Percentiles rank a stretch among this genome's conserved stretches.
These are phyloP conservation scores for Trissonchulus sp. DNA, from an alignment of 2,888 invertebrate species.

Conservation along the genomic window DNA sequence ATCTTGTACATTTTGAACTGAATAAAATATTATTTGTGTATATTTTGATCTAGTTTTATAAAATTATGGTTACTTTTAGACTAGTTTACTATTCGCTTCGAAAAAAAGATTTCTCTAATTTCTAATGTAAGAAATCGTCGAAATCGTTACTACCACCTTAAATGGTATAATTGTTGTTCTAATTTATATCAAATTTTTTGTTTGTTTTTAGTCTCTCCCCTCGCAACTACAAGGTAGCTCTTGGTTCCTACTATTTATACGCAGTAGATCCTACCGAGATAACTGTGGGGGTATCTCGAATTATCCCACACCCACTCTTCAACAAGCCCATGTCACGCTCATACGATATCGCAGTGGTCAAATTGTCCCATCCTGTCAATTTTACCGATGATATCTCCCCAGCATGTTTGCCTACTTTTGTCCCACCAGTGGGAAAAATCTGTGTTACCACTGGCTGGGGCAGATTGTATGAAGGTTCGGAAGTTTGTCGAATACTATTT, in stretches of 20 bases:
- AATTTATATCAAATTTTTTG: too few species aligned
- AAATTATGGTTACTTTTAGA: too few species aligned
- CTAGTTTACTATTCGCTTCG: too few species aligned
- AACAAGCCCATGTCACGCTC: neutral
- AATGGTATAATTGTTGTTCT: too few species aligned
- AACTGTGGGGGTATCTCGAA: neutral
- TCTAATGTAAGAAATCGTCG: too few species aligned
- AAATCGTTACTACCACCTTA: too few species aligned
- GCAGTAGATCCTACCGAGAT: neutral
- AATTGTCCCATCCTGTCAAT: neutral
- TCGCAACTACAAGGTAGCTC: neutral
- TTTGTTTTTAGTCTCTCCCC: conserved; percentile 6
- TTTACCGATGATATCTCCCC: neutral
- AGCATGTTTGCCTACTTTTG: conserved; percentile 13
- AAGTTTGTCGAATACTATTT: neutral
- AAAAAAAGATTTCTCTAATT: too few species aligned
- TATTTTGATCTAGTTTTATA: too few species aligned
- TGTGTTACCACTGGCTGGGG: conserved; percentile 25
- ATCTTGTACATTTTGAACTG: too few species aligned
- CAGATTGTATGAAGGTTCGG: conserved; percentile 14
- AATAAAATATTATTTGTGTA: too few species aligned
- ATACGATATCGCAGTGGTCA: conserved; percentile 8
- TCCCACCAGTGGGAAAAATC: neutral
- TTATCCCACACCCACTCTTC: conserved; percentile 4
- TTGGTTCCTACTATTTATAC: neutral